Percentiles rank a stretch among this genome's conserved stretches.
These are phyloP conservation scores for Campoletis raptor DNA, from an alignment of 2,888 invertebrate genomes.

Conservation along the genomic window DNA sequence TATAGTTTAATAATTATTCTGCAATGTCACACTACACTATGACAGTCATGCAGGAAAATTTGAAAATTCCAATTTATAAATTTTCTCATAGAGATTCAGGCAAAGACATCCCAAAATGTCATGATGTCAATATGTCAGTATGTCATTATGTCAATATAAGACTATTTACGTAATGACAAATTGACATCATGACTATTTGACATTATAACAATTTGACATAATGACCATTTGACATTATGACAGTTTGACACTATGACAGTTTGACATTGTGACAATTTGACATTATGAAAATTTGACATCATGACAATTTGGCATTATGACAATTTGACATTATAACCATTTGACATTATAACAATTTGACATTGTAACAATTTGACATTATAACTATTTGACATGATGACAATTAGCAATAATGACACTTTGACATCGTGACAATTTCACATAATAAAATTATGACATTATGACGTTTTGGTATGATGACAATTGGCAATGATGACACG, in stretches of 20 bases:
- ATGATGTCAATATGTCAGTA: too few species aligned
- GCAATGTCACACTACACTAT: not conserved
- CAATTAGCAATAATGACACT: not conserved
- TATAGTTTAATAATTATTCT: conserved; percentile 7
- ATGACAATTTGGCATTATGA: not conserved
- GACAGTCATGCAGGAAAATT: not conserved
- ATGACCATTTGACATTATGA: not conserved
- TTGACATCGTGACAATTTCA: not conserved
- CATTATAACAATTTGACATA: not conserved
- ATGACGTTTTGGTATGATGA: too few species aligned
- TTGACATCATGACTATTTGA: too few species aligned
- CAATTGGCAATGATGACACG: not conserved
- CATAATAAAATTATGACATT: not conserved
- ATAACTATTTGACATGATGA: too few species aligned
- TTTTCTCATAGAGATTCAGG: not conserved
- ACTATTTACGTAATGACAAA: too few species aligned
- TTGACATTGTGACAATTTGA: too few species aligned
- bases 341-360: not conserved
- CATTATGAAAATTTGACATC: too few species aligned
- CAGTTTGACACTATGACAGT: too few species aligned
- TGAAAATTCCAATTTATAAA: not conserved
- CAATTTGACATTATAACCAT: not conserved
- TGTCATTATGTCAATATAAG: too few species aligned
- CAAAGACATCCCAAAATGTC: too few species aligned
- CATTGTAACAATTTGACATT: too few species aligned